Percentiles rank a stretch among this genome's conserved stretches.
phyloP scores from a whole-genome alignment of 1,140 invertebrate species.

The Battus philenor region DNA sequence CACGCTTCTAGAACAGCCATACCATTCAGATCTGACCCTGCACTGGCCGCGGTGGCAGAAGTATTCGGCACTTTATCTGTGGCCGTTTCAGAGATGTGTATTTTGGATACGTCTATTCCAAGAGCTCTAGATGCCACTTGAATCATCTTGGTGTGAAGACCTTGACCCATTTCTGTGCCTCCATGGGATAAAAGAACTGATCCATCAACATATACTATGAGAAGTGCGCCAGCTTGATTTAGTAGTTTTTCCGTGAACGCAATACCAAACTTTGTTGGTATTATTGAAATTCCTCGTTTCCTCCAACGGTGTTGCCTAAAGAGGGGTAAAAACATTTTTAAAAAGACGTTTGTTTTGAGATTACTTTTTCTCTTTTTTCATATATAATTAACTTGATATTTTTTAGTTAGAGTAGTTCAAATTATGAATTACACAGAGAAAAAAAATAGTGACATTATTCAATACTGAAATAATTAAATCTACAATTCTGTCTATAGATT shows the following conservation, averaged over 20 bases:
- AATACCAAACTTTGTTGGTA: slow-evolving; percentile 95
- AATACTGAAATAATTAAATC: no score
- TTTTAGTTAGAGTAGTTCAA: no score
- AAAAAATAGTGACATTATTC: no score
- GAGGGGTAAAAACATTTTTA: slow-evolving; percentile 30
- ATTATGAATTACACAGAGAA: no score
- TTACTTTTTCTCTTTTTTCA: no score
- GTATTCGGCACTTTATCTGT: slow-evolving; percentile 97
- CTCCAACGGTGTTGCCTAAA: slow-evolving; percentile 87
- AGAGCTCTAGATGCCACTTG: slow-evolving; percentile 88
- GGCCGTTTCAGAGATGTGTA: slow-evolving; percentile 92
- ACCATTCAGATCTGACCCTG: slow-evolving; percentile 94
- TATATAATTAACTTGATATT: no score
- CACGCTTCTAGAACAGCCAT: slow-evolving; percentile 95
- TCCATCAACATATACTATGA: slow-evolving; percentile 94
- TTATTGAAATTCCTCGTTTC: slow-evolving; percentile 90
- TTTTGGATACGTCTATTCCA: slow-evolving; percentile 83
- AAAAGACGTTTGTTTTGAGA: no score
- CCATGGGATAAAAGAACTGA: slow-evolving; percentile 94
- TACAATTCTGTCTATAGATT: no score
- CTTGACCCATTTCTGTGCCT: slow-evolving; percentile 97
- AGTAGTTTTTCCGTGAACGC: slow-evolving; percentile 87
- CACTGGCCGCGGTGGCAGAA: slow-evolving; percentile 93
- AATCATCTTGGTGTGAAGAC: slow-evolving; percentile 96
- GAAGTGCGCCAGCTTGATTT: slow-evolving; percentile 92